These are phyloP conservation scores for Chrysomela aeneicollis DNA, from an alignment of 2,888 invertebrate genomes.

Conservation along the genomic window DNA sequence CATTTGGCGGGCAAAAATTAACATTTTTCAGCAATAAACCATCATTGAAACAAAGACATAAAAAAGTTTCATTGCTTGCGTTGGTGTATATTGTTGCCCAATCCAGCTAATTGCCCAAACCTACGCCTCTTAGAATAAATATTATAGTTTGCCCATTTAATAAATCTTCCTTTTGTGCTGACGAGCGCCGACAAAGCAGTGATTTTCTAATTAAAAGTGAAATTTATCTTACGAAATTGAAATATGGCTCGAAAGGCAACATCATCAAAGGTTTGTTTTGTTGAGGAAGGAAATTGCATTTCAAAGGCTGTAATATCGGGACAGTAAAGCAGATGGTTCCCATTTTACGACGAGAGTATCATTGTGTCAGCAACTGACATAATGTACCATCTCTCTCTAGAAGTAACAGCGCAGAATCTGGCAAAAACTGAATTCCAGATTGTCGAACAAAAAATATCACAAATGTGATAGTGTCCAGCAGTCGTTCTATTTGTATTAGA, in stretches of 20 bases:
- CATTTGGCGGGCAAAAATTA: too few relatives aligned
- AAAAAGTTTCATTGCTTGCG: too few relatives aligned
- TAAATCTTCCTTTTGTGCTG: not conserved
- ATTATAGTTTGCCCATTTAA: not conserved
- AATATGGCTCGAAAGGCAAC: slow-evolving; percentile 8
- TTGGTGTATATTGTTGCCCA: too few relatives aligned
- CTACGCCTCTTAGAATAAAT: not conserved
- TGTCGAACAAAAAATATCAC: not conserved
- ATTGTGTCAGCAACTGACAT: not conserved
- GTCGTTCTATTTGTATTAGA: too few relatives aligned
- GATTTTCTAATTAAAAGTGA: not conserved
- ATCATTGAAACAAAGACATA: too few relatives aligned
- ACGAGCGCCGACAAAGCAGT: not conserved
- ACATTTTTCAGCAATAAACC: too few relatives aligned
- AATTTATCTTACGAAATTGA: slow-evolving; percentile 7
- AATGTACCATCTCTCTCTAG: not conserved
- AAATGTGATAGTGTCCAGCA: not conserved
- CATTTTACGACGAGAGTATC: not conserved
- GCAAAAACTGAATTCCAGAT: not conserved
- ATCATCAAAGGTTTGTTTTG: slow-evolving; percentile 16
- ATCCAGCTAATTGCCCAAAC: not conserved
- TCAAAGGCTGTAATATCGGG: slow-evolving; percentile 6
- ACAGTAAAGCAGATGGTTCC: not conserved
- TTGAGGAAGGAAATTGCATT: slow-evolving; percentile 13
- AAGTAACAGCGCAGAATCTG: not conserved